These are phyloP conservation scores for Drosophila stalkeri DNA, from an alignment of 2,888 invertebrate genomes.

Conservation along the genomic window DNA sequence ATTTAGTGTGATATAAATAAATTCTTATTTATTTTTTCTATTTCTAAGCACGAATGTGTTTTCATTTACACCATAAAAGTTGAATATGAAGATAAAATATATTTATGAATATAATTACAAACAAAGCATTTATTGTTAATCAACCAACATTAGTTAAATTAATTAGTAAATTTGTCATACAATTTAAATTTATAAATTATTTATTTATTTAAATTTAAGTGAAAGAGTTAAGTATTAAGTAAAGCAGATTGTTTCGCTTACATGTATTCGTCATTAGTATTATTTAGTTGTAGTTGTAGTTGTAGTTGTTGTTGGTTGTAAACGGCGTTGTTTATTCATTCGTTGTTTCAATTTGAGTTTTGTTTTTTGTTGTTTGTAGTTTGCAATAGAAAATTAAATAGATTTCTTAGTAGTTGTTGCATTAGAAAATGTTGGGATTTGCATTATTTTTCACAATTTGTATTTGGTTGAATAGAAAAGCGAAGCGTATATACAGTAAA, in stretches of 20 bases:
- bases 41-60: no score
- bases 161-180: no score
- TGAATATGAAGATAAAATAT: no score
- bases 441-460: constrained; percentile 22
- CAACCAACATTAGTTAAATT: no score
- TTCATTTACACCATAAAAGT: no score
- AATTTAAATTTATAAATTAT: no score
- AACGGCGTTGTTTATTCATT: constrained; percentile 82
- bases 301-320: constrained; percentile 48
- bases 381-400: constrained; percentile 41
- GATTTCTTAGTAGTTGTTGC: constrained; percentile 27
- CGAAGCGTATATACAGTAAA: constrained; percentile 41
- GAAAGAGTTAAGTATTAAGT: no score
- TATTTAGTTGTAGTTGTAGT: constrained; percentile 5
- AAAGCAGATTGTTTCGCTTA: constrained; percentile 45
- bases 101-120: no score
- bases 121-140: no score
- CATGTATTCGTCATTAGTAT: constrained; percentile 59
- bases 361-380: constrained; percentile 20
- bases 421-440: constrained; percentile 24
- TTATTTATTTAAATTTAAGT: no score
- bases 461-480: constrained; percentile 29
- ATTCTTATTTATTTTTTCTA: no score
- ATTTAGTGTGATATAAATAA: no score
- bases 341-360: constrained; percentile 75